Percentiles rank a stretch among this genome's conserved stretches.
Evolutionary conservation across 2,888 invertebrate genomes (phyloP).

Genomic region (Tachina lurida): DNA sequence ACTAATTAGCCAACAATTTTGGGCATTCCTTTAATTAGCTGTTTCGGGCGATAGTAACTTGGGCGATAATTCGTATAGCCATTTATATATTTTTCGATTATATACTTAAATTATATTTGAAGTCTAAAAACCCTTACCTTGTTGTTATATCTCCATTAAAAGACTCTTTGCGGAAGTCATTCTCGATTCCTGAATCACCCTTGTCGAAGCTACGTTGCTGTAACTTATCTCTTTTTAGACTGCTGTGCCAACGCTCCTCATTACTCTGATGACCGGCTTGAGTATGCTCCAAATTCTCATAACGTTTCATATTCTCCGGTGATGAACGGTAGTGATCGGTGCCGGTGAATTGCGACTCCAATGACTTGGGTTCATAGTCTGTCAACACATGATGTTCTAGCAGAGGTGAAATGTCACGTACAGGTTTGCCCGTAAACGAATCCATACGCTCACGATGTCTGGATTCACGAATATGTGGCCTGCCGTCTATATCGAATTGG

Average conservation of each 20-base stretch:
- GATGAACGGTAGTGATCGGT: conserved; percentile 85
- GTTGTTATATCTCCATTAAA: conserved; percentile 83
- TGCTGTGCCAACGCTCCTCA: conserved; percentile 86
- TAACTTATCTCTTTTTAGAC: conserved; percentile 84
- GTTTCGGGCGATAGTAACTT: too few relatives aligned
- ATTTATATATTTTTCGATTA: neutral
- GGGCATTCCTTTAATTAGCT: too few relatives aligned
- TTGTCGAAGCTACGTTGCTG: conserved; percentile 84
- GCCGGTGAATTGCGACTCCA: conserved; percentile 85
- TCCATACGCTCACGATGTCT: conserved; percentile 82
- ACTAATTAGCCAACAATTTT: too few relatives aligned
- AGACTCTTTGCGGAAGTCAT: conserved; percentile 90
- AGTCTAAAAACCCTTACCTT: conserved; percentile 76
- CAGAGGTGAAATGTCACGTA: conserved; percentile 71
- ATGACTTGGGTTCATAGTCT: conserved; percentile 86
- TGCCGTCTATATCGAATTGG: conserved; percentile 81
- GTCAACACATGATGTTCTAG: conserved; percentile 73
- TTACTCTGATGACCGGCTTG: conserved; percentile 58
- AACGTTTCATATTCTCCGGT: conserved; percentile 85
- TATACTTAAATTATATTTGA: neutral
- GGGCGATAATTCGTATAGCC: too few relatives aligned
- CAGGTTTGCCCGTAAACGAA: conserved; percentile 68
- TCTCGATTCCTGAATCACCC: conserved; percentile 91
- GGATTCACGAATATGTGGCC: conserved; percentile 82
- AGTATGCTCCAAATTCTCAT: conserved; percentile 69